Conservation (phyloP, 2,797 vertebrate genomes). For the Tauraco hartlaubi region DNA sequence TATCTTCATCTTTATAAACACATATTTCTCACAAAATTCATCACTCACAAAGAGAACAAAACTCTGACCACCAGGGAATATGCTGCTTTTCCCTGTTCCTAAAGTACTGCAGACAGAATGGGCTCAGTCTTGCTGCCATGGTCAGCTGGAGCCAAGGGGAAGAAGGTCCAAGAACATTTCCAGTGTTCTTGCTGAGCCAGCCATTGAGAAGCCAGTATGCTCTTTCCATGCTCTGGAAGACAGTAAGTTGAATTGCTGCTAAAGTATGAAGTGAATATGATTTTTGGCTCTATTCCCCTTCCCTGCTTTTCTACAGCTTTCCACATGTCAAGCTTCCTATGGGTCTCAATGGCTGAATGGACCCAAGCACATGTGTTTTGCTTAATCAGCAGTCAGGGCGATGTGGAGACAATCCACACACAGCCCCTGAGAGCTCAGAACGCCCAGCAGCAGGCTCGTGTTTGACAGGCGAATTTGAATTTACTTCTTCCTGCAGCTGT, state of each 20-base stretch:
- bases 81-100: not conserved
- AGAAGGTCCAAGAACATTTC: not conserved
- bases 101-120: not conserved
- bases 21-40: not conserved
- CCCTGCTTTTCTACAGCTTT: conserved; percentile 11
- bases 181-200: not conserved
- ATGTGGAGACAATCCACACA: not conserved
- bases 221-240: not conserved
- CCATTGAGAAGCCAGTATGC: not conserved
- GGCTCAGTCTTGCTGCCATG: not conserved
- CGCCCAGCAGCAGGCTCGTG: not conserved
- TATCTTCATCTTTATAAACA: not conserved
- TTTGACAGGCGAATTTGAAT: conserved; percentile 18
- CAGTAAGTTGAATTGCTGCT: not conserved
- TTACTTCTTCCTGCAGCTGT: conserved; percentile 38
- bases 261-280: conserved; percentile 12
- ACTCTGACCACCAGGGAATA: not conserved
- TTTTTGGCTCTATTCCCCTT: not conserved
- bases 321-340: not conserved
- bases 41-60: not conserved
- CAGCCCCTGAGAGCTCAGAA: not conserved
- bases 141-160: not conserved
- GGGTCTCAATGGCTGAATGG: not conserved
- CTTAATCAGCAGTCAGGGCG: not conserved
- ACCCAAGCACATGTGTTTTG: not conserved